Evolutionary conservation across 2,797 vertebrate genomes (phyloP), one percentile per base, ranked within the genome.

Genomic region (Carduelis carduelis): DNA sequence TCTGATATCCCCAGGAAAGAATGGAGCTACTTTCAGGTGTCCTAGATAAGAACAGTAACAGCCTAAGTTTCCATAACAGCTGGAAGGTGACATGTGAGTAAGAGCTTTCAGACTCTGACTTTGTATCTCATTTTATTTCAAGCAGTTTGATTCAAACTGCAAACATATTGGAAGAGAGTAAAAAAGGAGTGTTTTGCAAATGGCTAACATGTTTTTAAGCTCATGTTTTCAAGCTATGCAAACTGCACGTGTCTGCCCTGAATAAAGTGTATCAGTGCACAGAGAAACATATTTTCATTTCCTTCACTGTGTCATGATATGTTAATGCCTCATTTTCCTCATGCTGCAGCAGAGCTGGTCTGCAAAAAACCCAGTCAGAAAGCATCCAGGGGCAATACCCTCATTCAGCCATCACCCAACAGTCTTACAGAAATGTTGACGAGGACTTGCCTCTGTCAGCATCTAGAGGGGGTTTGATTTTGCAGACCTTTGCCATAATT

Each of bases 31-130:
- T 59, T 94, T 11, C 70, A 18, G 53, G 85, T 94, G 86, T 97
- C n/a, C 79, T 94, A 66, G 8, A 97, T 81, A 92, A 98, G 76
- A 76, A 95, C 10, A 83, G 76, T 86, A 88, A 95, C 32, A 46
- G 82, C 43, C 5, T 32, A n/a, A 65, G 47, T 85, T 59, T 86
- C 79, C 27, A 0, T 28, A 80, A 70, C 68, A 72, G 64, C 30
- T 87, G 59, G 74, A 78, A 68, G 50, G 79, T 70, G 28, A 50
- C 43, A 52, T 1, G 7, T n/a, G 76, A 78, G 52, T 20, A 53
- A 63, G 4, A 89, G 50, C 35, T 80, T 90, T 92, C 68, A 70
- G 43, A 32, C 64, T 74, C 78, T 85, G 28, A 50, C 53, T 89
- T 72, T 59, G 26, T 77, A 75, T 72, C 57, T 64, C 53, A 39